phyloP scores from a whole-genome alignment of 64 coral and sea anemone species.

The Dendrophyllia cribrosa region DNA sequence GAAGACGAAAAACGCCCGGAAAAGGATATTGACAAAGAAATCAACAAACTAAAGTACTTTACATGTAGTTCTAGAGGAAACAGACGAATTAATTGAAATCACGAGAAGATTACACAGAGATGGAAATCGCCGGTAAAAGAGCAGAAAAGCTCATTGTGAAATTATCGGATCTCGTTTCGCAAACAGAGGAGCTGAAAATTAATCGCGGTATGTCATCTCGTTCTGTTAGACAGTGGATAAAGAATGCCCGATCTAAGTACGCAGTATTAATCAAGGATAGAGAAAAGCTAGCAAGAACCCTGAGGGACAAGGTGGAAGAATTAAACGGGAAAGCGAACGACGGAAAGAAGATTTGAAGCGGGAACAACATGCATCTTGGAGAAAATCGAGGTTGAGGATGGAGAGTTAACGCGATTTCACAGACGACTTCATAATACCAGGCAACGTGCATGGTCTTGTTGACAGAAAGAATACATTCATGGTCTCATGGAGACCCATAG shows the following conservation, averaged over 20 bases:
- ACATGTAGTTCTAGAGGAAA: constrained; percentile 20
- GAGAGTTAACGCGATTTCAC: constrained; percentile 54
- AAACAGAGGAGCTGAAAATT: constrained; percentile 68
- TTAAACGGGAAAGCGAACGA: neutral
- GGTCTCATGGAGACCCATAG: constrained; percentile 75
- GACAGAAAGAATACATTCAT: constrained; percentile 71
- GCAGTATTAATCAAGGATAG: constrained; percentile 6
- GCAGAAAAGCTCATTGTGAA: constrained; percentile 44
- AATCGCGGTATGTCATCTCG: constrained; percentile 61
- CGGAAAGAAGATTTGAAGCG: neutral
- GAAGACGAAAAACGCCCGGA: neutral
- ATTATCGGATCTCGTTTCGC: constrained; percentile 48
- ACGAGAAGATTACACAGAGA: constrained; percentile 52
- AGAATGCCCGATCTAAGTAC: constrained; percentile 66
- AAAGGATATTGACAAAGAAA: constrained; percentile 55
- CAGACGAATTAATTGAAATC: constrained; percentile 63
- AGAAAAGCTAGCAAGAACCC: constrained; percentile 29
- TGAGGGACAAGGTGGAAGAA: neutral
- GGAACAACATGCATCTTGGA: too few species aligned
- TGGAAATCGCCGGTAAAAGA: constrained; percentile 53
- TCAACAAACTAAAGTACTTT: too few species aligned
- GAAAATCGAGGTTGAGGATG: too few species aligned
- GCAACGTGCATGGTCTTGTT: constrained; percentile 56
- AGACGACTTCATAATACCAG: constrained; percentile 42
- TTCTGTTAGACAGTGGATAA: constrained; percentile 66